These are phyloP conservation scores for Australoheros scitulus DNA, from an alignment of 2,113 vertebrate genomes.

Conservation along the genomic window DNA sequence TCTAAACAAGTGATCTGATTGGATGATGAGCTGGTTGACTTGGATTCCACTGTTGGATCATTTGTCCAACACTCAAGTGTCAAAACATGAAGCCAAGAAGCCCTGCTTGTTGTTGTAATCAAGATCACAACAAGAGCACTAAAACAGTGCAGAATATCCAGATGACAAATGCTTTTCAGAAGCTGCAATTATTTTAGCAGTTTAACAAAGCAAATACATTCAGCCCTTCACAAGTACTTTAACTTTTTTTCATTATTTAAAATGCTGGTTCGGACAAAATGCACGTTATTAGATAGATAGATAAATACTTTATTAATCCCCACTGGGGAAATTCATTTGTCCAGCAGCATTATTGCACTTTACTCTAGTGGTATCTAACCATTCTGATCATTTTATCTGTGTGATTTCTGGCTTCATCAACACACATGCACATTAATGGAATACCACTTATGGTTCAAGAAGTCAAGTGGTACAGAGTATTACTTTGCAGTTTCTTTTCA, in stretches of 20 bases:
- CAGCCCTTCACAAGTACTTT: no score
- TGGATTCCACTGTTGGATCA: constrained; percentile 23
- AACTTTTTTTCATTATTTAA: no score
- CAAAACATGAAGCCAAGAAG: constrained; percentile 35
- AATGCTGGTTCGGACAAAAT: background rate
- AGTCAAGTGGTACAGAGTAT: background rate
- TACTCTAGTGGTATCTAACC: no score
- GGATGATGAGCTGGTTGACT: constrained; percentile 24
- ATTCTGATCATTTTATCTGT: background rate
- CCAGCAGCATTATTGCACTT: background rate
- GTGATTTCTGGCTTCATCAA: background rate
- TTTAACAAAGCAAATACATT: background rate
- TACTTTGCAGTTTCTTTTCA: no score
- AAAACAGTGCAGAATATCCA: background rate
- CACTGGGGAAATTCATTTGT: no score
- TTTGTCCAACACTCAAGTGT: constrained; percentile 14
- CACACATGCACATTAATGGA: background rate
- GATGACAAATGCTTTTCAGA: background rate
- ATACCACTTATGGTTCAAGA: background rate
- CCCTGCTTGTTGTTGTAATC: constrained; percentile 6
- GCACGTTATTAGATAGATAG: background rate
- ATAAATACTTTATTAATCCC: no score
- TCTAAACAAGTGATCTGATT: constrained; percentile 21
- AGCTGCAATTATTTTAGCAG: background rate
- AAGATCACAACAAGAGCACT: background rate